Percentiles rank a stretch among this genome's conserved stretches.
Evolutionary conservation across 2,888 invertebrate genomes (phyloP).

Genomic region (Busseola fusca): DNA sequence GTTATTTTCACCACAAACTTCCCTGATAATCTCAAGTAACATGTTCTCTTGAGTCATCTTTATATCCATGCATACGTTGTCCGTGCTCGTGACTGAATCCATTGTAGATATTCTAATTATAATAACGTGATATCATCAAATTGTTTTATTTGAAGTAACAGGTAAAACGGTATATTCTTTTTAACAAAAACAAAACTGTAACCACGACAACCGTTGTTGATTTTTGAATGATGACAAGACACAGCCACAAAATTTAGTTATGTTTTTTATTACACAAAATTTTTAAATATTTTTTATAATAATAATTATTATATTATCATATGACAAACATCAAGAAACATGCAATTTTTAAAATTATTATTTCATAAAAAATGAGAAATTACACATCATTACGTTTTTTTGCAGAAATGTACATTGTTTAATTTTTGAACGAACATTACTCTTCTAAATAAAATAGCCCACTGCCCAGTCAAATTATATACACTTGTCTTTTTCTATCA

Average conservation of each 20-base stretch:
- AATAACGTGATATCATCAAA: not conserved
- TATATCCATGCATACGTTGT: conserved; percentile 65
- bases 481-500: conserved; percentile 12
- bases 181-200: conserved; percentile 33
- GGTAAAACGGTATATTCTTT: not conserved
- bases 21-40: conserved; percentile 79
- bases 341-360: too few relatives aligned
- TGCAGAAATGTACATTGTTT: rapidly evolving
- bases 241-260: not conserved
- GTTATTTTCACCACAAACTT: conserved; percentile 73
- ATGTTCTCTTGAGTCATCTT: conserved; percentile 77
- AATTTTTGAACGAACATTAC: conserved; percentile 36
- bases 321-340: too few relatives aligned
- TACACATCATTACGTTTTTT: not conserved
- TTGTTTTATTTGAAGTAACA: not conserved
- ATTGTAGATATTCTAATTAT: conserved; percentile 58
- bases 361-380: not conserved
- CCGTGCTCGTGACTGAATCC: conserved; percentile 78
- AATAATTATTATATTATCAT: too few relatives aligned
- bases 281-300: not conserved
- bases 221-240: conserved; percentile 17
- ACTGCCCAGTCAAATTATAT: not conserved
- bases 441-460: not conserved
- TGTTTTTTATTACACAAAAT: too few relatives aligned
- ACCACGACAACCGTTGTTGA: conserved; percentile 59